phyloP scores from a whole-genome alignment of 2,797 vertebrate species.

The Myotis planiceps region DNA sequence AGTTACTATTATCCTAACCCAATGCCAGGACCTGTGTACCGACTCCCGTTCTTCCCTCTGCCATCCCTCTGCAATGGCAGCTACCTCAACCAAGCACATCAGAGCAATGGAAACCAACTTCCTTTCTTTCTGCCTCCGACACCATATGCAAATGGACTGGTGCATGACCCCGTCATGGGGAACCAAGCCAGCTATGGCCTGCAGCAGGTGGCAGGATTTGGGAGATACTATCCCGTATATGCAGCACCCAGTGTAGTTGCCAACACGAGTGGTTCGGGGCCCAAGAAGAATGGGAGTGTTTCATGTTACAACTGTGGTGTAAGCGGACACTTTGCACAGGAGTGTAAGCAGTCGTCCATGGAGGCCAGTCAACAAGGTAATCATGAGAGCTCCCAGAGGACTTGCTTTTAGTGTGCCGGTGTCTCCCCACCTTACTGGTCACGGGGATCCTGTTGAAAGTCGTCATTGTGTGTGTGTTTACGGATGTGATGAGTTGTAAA shows the following conservation, averaged over 20 bases:
- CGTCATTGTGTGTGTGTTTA: conserved; percentile 72
- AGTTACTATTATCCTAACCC: conserved; percentile 93
- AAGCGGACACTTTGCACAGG: conserved; percentile 95
- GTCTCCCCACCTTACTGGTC: conserved; percentile 77
- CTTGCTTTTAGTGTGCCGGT: conserved; percentile 87
- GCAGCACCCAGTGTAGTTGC: conserved; percentile 91
- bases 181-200: conserved; percentile 93
- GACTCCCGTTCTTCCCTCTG: conserved; percentile 92
- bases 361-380: conserved; percentile 96
- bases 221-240: conserved; percentile 92
- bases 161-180: conserved; percentile 94
- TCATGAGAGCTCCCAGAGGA: conserved; percentile 87
- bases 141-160: conserved; percentile 89
- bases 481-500: conserved; percentile 77
- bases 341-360: conserved; percentile 95
- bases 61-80: conserved; percentile 93
- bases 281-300: conserved; percentile 94
- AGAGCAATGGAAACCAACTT: conserved; percentile 92
- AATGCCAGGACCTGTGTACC: conserved; percentile 92
- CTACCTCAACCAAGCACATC: conserved; percentile 94
- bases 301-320: conserved; percentile 97
- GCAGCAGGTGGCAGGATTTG: conserved; percentile 93
- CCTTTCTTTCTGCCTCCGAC: conserved; percentile 92
- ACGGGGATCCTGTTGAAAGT: conserved; percentile 79
- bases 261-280: conserved; percentile 87